Percentiles rank a stretch among this genome's conserved stretches.
Conservation (phyloP, 2,113 vertebrate genomes). For the Engraulis encrasicolus region DNA sequence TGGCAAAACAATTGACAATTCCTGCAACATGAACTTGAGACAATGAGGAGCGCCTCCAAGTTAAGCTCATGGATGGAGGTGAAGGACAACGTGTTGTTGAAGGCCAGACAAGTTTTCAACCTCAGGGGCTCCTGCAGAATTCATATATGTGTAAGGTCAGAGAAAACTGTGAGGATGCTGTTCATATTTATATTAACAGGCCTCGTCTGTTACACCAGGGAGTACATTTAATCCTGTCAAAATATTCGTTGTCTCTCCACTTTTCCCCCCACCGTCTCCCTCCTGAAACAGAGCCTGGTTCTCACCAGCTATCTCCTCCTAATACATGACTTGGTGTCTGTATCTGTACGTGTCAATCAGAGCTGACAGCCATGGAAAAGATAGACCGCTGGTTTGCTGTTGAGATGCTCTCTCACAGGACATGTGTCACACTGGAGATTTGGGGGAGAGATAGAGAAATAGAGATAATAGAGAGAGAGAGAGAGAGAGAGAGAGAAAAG, state of each 20-base stretch:
- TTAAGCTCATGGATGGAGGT: not conserved
- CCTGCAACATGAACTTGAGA: not conserved
- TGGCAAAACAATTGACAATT: not conserved
- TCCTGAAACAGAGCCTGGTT: conserved; percentile 3
- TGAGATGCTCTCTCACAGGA: conserved; percentile 13
- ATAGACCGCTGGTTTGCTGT: not conserved
- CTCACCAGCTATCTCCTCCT: conserved; percentile 6
- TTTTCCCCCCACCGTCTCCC: too few species aligned
- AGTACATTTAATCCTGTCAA: conserved; percentile 15
- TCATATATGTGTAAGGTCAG: conserved; percentile 1
- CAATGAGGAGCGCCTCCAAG: not conserved
- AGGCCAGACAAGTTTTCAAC: not conserved
- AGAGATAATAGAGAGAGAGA: not conserved
- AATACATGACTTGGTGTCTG: conserved; percentile 10
- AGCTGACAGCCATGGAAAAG: conserved; percentile 47
- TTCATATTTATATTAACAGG: not conserved
- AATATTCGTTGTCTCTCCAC: conserved; percentile 5
- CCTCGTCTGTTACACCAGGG: not conserved
- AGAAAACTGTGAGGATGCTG: not conserved
- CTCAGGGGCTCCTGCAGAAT: not conserved
- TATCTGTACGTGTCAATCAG: conserved; percentile 29
- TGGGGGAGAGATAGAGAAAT: not conserved
- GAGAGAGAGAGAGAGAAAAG: not conserved
- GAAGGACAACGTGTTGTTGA: not conserved
- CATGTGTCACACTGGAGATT: conserved; percentile 15